These are phyloP conservation scores for rabbit (Oryctolagus cuniculus) DNA, from an alignment of 2,113 vertebrate genomes.

Conservation along the genomic window DNA sequence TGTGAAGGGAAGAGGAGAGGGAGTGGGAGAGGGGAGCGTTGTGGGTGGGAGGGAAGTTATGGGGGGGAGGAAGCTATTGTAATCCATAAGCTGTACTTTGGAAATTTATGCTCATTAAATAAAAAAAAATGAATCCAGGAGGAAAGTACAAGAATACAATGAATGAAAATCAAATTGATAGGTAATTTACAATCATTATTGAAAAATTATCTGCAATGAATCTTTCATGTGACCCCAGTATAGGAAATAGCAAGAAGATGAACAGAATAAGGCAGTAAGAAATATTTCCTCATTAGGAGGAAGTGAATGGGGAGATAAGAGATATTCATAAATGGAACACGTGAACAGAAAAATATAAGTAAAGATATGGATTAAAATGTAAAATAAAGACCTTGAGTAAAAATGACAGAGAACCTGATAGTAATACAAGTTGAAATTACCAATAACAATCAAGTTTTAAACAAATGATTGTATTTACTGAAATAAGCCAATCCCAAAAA, in stretches of 20 bases:
- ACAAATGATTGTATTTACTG: too few relatives aligned
- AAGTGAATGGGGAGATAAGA: slow-evolving; percentile 12
- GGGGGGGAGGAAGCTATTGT: too few relatives aligned
- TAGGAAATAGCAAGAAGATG: neutral
- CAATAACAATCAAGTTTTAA: neutral
- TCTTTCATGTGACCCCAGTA: neutral
- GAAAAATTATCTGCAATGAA: neutral
- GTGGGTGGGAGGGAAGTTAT: too few relatives aligned
- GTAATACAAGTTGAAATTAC: neutral
- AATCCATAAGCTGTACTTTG: too few relatives aligned
- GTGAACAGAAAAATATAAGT: neutral
- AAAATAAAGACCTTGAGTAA: neutral
- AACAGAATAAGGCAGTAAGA: slow-evolving; percentile 15
- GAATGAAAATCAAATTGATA: slow-evolving; percentile 3
- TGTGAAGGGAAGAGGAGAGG: too few relatives aligned
- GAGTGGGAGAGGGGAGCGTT: too few relatives aligned
- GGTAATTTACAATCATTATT: neutral
- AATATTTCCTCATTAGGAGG: neutral
- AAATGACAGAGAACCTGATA: slow-evolving; percentile 32
- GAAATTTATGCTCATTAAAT: too few relatives aligned
- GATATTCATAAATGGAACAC: neutral
- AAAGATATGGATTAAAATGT: neutral
- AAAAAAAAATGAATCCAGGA: neutral
- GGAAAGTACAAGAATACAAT: neutral
- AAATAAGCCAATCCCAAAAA: too few relatives aligned